A percentile compares a stretch with the other conserved stretches of the same genome.
Evolutionary conservation across 2,888 invertebrate genomes (phyloP).

Genomic region (Neria commutata): DNA sequence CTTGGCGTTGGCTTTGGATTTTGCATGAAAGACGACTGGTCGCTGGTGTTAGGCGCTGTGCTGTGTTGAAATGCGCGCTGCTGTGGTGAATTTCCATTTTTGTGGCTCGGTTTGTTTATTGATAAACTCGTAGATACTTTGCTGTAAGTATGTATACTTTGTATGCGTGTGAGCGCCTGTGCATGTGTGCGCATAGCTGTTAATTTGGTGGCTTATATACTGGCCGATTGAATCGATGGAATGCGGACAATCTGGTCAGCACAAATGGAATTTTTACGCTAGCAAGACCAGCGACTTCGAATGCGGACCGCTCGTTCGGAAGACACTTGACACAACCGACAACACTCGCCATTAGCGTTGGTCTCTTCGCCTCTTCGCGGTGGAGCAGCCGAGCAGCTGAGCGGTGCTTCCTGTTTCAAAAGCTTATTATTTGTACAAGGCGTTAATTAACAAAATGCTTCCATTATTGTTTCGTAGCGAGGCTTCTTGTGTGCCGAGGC

Average conservation of each 20-base stretch:
- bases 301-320: slow-evolving; percentile 40
- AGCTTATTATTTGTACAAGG: too few species aligned
- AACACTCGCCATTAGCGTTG: too few species aligned
- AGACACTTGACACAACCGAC: slow-evolving; percentile 38
- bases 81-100: background rate
- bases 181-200: slow-evolving; percentile 39
- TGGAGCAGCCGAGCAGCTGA: too few species aligned
- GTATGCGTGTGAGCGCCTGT: background rate
- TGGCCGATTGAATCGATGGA: slow-evolving; percentile 51
- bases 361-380: too few species aligned
- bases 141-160: too few species aligned
- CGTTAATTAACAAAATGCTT: too few species aligned
- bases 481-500: too few species aligned
- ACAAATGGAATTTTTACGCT: slow-evolving; percentile 51
- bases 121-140: slow-evolving; percentile 46
- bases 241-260: slow-evolving; percentile 57
- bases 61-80: background rate
- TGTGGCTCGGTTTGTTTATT: slow-evolving; percentile 47
- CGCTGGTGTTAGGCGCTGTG: too few species aligned
- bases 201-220: slow-evolving; percentile 50
- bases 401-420: too few species aligned
- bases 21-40: too few species aligned
- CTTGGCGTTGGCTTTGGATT: too few species aligned
- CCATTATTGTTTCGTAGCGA: too few species aligned
- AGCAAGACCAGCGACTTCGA: slow-evolving; percentile 41